phyloP scores from a whole-genome alignment of 2,113 vertebrate genomes.

The Elephas maximus region DNA sequence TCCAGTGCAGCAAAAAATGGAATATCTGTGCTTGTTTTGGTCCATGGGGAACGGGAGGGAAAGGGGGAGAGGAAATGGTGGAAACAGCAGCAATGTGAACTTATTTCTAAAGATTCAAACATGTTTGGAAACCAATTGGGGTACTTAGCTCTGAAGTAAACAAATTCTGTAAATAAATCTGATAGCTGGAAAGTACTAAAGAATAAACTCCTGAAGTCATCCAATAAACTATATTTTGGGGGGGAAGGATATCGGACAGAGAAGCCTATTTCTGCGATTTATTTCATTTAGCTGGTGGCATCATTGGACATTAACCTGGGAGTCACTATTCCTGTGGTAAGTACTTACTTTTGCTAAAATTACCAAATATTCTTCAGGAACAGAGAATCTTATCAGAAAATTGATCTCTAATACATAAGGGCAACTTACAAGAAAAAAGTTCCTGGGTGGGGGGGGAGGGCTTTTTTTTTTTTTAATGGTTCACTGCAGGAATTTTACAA shows the following conservation, averaged over 20 bases:
- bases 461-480: slow-evolving; percentile 73
- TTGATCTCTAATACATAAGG: slow-evolving; percentile 87
- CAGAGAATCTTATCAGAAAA: slow-evolving; percentile 90
- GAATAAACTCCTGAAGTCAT: slow-evolving; percentile 33
- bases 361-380: slow-evolving; percentile 86
- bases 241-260: not conserved
- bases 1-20: not conserved
- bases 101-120: slow-evolving; percentile 19
- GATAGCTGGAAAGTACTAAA: slow-evolving; percentile 43
- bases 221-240: not conserved
- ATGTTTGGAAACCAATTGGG: not conserved
- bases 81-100: not conserved
- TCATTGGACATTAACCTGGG: slow-evolving; percentile 69
- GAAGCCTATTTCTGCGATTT: slow-evolving; percentile 60
- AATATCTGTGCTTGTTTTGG: not conserved
- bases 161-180: slow-evolving; percentile 43
- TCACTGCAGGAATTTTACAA: slow-evolving; percentile 83
- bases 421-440: slow-evolving; percentile 84
- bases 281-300: slow-evolving; percentile 74
- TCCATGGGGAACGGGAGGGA: not conserved
- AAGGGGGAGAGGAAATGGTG: not conserved
- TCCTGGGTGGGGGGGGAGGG: slow-evolving; percentile 60
- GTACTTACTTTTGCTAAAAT: slow-evolving; percentile 87
- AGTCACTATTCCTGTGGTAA: slow-evolving; percentile 74
- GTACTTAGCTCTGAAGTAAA: accelerated